Base-by-base conservation (phyloP, 2,888 invertebrate species). In the Aspidiotus destructor region DNA sequence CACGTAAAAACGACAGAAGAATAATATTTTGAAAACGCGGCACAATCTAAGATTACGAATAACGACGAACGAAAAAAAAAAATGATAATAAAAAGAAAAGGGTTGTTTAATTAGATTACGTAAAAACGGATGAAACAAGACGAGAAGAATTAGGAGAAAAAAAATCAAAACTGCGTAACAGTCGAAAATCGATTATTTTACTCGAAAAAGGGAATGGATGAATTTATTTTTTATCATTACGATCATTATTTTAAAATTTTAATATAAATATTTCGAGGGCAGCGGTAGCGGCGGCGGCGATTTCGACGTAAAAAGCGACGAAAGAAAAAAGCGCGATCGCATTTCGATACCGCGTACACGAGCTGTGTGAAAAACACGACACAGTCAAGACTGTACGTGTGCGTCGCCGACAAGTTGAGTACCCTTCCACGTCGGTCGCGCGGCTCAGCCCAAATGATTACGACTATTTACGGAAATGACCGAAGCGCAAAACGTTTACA, bases 401-500 rank as follows among this genome's bases (percentile, higher is more conserved):
- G 28, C 28, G 28, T 28, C 28, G 28, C 28, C 28, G 28, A 28
- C 28, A 28, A 48, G 10, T 48, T 48, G 48, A 11, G 48, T 48
- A 48, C 64, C 64, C 55, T 64, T 64, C 64, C 64, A 57, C 42
- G 42, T 41, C 42, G 28, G 28, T 28, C 28, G 28, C 28, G n/a
- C 64, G 64, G 41, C 40, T 57, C 64, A 42, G 64, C 64, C 64
- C 64, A 64, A 42, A 16, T 16, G 13, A 42, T 11, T 42, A 55
- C 64, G 64, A 64, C 42, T 28, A 44, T 28, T n/a, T 15, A 64
- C 64, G 64, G 17, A 64, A 57, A 64, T 16, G 44, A 7, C 57
- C 64, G 64, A 64, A 63, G 55, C 54, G 55, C 8, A 41, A 64
- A 64, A 64, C 64, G 55, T 64, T 64, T 64, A 64, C 64, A 64